A percentile compares a stretch with the other conserved stretches of the same genome.
phyloP scores from a whole-genome alignment of 1,140 invertebrate species.

The Chelonus insularis region DNA sequence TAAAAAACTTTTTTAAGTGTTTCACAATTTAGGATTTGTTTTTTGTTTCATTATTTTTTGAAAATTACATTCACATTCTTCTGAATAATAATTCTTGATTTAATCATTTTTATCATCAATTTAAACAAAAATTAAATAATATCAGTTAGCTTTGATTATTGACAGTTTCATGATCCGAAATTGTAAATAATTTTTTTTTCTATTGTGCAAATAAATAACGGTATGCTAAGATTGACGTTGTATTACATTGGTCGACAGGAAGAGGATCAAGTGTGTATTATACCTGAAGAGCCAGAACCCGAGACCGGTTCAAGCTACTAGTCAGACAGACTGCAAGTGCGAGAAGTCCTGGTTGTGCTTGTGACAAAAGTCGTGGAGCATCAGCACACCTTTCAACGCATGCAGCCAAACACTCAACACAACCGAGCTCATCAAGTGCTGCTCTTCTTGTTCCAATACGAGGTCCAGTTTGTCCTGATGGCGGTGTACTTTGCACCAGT shows the following conservation, averaged over 20 bases:
- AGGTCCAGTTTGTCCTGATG: conserved; percentile 58
- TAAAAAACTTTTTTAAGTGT: neutral
- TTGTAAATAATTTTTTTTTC: too few relatives aligned
- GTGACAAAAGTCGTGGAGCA: conserved; percentile 71
- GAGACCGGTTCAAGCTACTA: conserved; percentile 80
- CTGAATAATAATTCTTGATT: too few relatives aligned
- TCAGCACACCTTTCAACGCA: conserved; percentile 77
- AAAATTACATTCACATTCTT: too few relatives aligned
- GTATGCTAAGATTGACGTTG: conserved; percentile 4
- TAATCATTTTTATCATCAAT: too few relatives aligned
- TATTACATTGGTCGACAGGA: neutral
- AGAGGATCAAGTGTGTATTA: conserved; percentile 4
- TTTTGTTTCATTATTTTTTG: conserved; percentile 11
- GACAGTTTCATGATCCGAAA: too few relatives aligned
- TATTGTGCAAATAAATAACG: too few relatives aligned
- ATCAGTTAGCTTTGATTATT: too few relatives aligned
- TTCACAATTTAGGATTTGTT: neutral
- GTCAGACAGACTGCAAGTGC: conserved; percentile 85
- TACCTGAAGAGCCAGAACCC: conserved; percentile 84
- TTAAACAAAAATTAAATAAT: too few relatives aligned
- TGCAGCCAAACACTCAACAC: conserved; percentile 82
- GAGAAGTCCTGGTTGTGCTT: conserved; percentile 80
- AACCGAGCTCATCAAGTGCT: conserved; percentile 84
- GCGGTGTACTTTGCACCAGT: conserved; percentile 67
- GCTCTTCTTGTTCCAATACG: conserved; percentile 62